Evolutionary conservation across 2,888 invertebrate species (phyloP).

Genomic region (Parnassius smintheus): DNA sequence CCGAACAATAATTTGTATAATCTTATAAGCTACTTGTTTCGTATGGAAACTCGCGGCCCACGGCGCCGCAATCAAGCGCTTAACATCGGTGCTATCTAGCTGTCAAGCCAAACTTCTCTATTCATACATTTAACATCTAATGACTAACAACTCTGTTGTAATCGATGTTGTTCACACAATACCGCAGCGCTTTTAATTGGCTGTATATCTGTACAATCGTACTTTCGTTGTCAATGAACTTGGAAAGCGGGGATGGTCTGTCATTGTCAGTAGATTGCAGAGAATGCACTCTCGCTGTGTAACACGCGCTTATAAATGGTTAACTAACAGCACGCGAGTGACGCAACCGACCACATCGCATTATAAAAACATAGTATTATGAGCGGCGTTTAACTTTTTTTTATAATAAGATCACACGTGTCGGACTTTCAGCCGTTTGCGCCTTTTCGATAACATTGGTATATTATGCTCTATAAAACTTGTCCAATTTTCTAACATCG

Average conservation of each 20-base stretch:
- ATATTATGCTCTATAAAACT: background rate
- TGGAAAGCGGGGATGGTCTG: conserved; percentile 77
- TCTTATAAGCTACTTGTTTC: too few species aligned
- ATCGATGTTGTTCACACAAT: conserved; percentile 3
- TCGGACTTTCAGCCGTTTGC: conserved; percentile 9
- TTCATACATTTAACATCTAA: too few species aligned
- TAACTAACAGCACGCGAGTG: conserved; percentile 52
- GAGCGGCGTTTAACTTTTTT: conserved; percentile 14
- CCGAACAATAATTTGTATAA: too few species aligned
- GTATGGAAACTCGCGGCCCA: too few species aligned
- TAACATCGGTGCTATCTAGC: too few species aligned
- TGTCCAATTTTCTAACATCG: too few species aligned
- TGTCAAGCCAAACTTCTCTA: too few species aligned
- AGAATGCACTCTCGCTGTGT: conserved; percentile 77
- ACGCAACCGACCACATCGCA: conserved; percentile 42
- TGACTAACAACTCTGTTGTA: too few species aligned
- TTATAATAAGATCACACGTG: conserved; percentile 2
- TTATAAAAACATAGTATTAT: conserved; percentile 19
- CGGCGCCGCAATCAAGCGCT: too few species aligned
- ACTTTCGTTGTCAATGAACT: conserved; percentile 81
- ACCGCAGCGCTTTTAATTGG: conserved; percentile 50
- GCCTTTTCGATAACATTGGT: background rate
- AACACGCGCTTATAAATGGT: conserved; percentile 48
- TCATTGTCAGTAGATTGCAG: conserved; percentile 73
- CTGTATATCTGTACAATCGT: conserved; percentile 57